A percentile compares a stretch with the other conserved stretches of the same genome.
Evolutionary conservation across 2,113 vertebrate genomes (phyloP).

Genomic region (Myrmecobius fasciatus): DNA sequence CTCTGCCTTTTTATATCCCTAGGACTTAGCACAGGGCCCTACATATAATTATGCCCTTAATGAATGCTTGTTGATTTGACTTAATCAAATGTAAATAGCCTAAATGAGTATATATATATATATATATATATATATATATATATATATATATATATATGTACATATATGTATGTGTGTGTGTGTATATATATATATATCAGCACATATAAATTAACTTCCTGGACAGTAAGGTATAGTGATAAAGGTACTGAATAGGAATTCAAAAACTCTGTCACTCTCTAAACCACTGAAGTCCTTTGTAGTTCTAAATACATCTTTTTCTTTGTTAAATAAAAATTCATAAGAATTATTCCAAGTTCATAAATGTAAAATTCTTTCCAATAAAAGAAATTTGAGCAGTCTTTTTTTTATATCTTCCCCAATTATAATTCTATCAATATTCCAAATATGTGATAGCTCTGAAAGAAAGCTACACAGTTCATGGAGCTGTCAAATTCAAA

Average conservation of each 20-base stretch:
- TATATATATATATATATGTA: too few relatives aligned
- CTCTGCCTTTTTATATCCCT: not conserved
- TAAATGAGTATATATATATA: not conserved
- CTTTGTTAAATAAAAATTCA: not conserved
- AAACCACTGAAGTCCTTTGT: not conserved
- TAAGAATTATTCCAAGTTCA: not conserved
- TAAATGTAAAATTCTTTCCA: not conserved
- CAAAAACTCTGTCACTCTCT: not conserved
- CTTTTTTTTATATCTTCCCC: not conserved
- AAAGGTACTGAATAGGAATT: not conserved
- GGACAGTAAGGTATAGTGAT: not conserved
- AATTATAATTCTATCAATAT: not conserved
- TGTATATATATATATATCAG: not conserved
- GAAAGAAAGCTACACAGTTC: not conserved
- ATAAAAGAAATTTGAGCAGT: not conserved
- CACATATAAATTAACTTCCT: not conserved
- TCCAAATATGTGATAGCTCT: not conserved
- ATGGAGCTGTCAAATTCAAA: not conserved
- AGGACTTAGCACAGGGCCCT: not conserved
- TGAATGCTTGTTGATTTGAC: not conserved
- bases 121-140: too few relatives aligned
- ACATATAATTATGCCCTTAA: not conserved
- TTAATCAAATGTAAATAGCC: not conserved
- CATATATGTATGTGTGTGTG: too few relatives aligned
- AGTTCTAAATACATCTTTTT: not conserved